Percentiles rank a stretch among this genome's conserved stretches.
Conservation (phyloP, 2,888 invertebrate species). For the Rhagophthalmus giganteus region DNA sequence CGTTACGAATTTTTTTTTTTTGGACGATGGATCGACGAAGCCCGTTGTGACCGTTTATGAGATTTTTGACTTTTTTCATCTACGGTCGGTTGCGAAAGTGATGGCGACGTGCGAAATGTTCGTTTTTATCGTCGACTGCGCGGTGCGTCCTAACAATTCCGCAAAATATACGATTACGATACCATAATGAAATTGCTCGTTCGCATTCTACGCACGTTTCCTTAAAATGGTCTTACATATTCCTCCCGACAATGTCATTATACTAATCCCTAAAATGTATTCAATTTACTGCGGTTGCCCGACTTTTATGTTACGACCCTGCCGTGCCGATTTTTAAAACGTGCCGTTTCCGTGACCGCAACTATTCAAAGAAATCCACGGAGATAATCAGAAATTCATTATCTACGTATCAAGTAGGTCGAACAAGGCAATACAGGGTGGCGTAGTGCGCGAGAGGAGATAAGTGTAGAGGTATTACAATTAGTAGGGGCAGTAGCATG, state of each 20-base stretch:
- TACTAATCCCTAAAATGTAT: conserved; percentile 31
- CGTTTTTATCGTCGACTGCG: too few species aligned
- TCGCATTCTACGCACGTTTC: conserved; percentile 34
- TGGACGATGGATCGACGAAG: too few species aligned
- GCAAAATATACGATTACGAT: conserved; percentile 15
- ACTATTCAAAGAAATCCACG: background rate
- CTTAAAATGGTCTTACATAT: conserved; percentile 26
- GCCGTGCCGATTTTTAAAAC: background rate
- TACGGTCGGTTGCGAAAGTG: too few species aligned
- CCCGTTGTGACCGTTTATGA: too few species aligned
- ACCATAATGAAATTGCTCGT: conserved; percentile 34
- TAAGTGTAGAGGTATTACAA: conserved; percentile 51
- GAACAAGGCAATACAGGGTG: conserved; percentile 26
- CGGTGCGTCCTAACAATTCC: conserved; percentile 1
- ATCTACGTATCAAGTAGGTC: conserved; percentile 22
- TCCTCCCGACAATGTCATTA: conserved; percentile 28
- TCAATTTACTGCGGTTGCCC: conserved; percentile 20
- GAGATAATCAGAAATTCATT: conserved; percentile 22
- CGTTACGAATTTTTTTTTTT: too few species aligned
- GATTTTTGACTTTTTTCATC: background rate
- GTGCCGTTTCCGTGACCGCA: background rate
- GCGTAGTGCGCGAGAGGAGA: conserved; percentile 25
- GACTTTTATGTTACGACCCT: conserved; percentile 9
- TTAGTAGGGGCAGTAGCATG: conserved; percentile 55
- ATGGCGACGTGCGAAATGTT: too few species aligned